Conservation (phyloP, 2,888 invertebrate genomes). For the Epirrhoe alternata region DNA sequence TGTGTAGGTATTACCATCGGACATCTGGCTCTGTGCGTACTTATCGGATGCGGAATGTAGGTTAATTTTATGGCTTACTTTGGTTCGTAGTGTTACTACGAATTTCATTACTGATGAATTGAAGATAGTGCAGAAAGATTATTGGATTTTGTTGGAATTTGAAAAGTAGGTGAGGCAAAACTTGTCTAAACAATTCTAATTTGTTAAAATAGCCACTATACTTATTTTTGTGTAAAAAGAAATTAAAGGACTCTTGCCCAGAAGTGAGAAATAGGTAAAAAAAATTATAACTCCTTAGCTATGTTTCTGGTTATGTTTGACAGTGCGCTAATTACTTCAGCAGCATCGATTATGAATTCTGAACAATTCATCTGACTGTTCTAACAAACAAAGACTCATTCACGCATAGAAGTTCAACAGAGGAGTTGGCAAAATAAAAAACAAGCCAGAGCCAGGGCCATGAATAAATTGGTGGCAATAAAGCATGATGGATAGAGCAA, state of each 20-base stretch:
- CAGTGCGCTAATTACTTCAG: no score
- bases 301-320: no score
- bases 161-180: no score
- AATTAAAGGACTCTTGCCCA: no score
- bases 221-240: no score
- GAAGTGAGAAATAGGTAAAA: no score
- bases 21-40: slow-evolving; percentile 35
- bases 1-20: slow-evolving; percentile 36
- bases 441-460: slow-evolving; percentile 29
- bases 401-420: slow-evolving; percentile 15
- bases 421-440: slow-evolving; percentile 21
- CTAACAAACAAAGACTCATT: slow-evolving; percentile 6
- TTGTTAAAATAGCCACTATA: no score
- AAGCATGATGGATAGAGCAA: slow-evolving; percentile 46
- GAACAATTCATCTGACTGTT: not conserved
- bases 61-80: slow-evolving; percentile 12
- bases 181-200: no score
- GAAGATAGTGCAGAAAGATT: not conserved
- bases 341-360: not conserved
- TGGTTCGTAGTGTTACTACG: not conserved
- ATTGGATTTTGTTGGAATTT: not conserved
- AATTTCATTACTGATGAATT: not conserved
- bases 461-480: slow-evolving; percentile 45
- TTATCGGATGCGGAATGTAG: slow-evolving; percentile 16
- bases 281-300: no score